Evolutionary conservation across 2,113 vertebrate genomes (phyloP).

Genomic region (Podarcis cretensis): DNA sequence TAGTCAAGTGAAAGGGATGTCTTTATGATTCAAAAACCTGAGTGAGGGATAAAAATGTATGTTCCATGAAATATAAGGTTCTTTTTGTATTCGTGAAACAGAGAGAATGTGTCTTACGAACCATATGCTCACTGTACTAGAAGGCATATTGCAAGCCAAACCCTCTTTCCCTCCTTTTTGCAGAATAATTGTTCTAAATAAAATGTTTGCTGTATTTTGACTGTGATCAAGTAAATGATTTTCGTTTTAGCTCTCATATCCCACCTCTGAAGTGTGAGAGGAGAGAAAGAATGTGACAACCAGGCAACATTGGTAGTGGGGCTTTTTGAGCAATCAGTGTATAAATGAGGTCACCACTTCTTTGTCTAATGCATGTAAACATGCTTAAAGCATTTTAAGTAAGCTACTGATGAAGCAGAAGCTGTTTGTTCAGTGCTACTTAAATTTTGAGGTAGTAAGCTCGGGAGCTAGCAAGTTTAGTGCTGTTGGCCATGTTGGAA

Average conservation of each 20-base stretch:
- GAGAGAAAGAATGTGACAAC: background rate
- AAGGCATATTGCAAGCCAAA: background rate
- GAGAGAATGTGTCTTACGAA: background rate
- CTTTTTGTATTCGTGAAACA: background rate
- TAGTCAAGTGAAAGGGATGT: background rate
- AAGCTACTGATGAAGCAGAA: background rate
- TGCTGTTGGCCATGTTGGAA: background rate
- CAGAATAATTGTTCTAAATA: background rate
- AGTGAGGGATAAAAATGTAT: background rate
- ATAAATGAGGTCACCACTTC: background rate
- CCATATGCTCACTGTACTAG: background rate
- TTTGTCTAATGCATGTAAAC: background rate
- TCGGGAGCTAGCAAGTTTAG: background rate
- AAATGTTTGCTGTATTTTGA: background rate
- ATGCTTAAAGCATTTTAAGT: background rate
- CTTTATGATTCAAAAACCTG: background rate
- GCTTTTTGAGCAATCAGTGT: background rate
- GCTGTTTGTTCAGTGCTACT: background rate
- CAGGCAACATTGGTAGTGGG: background rate
- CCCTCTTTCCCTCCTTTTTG: background rate
- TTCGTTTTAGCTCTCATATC: background rate
- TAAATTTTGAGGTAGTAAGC: background rate
- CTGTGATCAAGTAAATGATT: background rate
- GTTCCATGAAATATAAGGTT: rapidly evolving
- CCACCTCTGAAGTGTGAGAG: background rate